Conservation (phyloP, 2,113 vertebrate species). For the Greenwoodochromis staneri region DNA sequence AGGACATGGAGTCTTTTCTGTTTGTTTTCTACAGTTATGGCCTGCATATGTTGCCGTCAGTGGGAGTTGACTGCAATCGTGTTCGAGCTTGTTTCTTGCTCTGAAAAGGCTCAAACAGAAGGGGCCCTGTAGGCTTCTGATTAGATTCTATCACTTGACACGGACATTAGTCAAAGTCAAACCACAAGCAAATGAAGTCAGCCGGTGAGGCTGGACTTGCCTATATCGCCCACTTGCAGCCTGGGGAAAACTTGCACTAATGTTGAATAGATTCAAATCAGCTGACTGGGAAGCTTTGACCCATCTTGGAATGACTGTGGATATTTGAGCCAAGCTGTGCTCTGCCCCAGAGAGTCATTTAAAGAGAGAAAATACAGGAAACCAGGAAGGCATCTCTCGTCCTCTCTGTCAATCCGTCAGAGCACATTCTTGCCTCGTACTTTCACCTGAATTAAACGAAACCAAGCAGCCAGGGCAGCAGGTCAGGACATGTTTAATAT, state of each 20-base stretch:
- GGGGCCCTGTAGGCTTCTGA: not conserved
- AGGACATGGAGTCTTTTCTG: not conserved
- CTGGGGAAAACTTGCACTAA: not conserved
- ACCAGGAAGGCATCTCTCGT: not conserved
- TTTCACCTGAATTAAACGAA: constrained; percentile 36
- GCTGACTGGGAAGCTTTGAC: not conserved
- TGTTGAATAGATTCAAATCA: constrained; percentile 18
- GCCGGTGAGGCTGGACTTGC: not conserved
- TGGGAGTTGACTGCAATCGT: constrained; percentile 4
- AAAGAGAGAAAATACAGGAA: not conserved
- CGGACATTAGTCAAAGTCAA: not conserved
- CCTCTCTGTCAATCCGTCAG: not conserved
- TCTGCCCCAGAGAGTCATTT: not conserved
- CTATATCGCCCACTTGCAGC: not conserved
- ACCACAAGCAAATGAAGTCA: not conserved
- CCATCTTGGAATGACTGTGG: not conserved
- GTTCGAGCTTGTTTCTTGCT: constrained; percentile 36
- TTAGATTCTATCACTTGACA: not conserved
- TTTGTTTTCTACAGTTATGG: not conserved
- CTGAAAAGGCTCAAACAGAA: constrained; percentile 6
- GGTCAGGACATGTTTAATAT: constrained; percentile 51
- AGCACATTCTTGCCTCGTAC: constrained; percentile 36
- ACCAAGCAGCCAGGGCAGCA: constrained; percentile 41
- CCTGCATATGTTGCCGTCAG: not conserved
- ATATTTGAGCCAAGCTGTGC: not conserved